Evolutionary conservation across 2,888 invertebrate species (phyloP).

Genomic region (Sphaeridia pumilis): DNA sequence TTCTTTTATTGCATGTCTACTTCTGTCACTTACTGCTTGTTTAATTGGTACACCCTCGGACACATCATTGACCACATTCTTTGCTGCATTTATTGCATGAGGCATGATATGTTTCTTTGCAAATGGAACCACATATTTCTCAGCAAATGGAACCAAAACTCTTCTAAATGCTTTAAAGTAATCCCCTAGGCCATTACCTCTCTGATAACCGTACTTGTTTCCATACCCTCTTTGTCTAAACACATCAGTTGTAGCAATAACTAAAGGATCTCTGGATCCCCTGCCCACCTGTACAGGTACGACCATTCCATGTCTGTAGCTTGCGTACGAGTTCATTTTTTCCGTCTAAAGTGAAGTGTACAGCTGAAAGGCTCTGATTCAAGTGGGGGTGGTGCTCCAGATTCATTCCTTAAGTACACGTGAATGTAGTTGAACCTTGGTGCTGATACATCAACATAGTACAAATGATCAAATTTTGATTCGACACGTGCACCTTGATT

Average conservation of each 20-base stretch:
- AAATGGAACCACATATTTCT: constrained; percentile 5
- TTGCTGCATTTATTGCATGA: background rate
- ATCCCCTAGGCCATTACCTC: background rate
- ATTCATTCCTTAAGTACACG: background rate
- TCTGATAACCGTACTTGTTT: background rate
- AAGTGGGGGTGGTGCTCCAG: background rate
- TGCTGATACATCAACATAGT: background rate
- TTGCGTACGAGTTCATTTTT: background rate
- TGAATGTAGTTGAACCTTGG: background rate
- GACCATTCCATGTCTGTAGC: background rate
- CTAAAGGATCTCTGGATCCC: too few relatives aligned
- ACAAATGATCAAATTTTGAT: too few relatives aligned
- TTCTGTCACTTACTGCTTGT: constrained; percentile 1
- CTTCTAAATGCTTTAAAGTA: background rate
- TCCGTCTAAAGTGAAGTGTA: background rate
- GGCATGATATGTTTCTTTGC: constrained; percentile 1
- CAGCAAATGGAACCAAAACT: background rate
- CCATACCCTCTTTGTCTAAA: background rate
- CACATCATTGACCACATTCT: constrained; percentile 2
- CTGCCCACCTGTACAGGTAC: background rate
- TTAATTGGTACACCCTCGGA: background rate
- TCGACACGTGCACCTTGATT: too few relatives aligned
- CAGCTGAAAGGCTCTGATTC: background rate
- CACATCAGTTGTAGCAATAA: constrained; percentile 1
- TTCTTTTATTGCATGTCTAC: constrained; percentile 5